These are phyloP conservation scores for Valencia hispanica DNA, from an alignment of 2,797 vertebrate species.

Conservation along the genomic window DNA sequence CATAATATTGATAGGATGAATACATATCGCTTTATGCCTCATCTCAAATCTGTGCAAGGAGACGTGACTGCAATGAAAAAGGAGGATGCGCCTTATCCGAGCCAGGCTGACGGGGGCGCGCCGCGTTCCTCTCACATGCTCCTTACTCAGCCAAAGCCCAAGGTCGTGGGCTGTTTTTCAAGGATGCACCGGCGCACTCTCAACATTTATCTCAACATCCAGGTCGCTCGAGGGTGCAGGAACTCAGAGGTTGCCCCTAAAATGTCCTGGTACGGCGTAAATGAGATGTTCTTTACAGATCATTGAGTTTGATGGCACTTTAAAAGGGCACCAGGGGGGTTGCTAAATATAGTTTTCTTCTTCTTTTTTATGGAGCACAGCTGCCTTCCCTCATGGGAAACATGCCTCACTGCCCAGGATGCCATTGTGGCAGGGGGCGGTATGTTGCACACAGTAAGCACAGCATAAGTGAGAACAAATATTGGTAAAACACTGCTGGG, in stretches of 20 bases:
- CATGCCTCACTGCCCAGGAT: neutral
- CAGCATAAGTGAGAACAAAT: no score
- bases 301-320: neutral
- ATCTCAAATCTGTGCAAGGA: slow-evolving; percentile 60
- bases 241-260: neutral
- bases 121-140: slow-evolving; percentile 44
- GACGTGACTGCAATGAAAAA: slow-evolving; percentile 70
- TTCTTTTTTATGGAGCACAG: neutral
- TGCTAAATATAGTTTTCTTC: neutral
- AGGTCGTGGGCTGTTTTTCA: slow-evolving; percentile 84
- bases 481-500: no score
- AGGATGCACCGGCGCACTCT: slow-evolving; percentile 64
- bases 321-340: neutral
- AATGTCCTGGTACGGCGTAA: neutral
- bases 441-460: neutral
- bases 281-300: neutral
- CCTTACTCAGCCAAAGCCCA: slow-evolving; percentile 76
- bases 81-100: slow-evolving; percentile 63
- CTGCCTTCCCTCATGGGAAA: neutral
- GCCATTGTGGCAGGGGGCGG: neutral
- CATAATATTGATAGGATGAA: slow-evolving; percentile 7
- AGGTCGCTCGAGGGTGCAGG: slow-evolving; percentile 8
- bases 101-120: slow-evolving; percentile 57
- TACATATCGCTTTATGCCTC: slow-evolving; percentile 32
- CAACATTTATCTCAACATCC: neutral